Conservation (phyloP, 2,797 vertebrate genomes). For the Cryptoprocta ferox region DNA sequence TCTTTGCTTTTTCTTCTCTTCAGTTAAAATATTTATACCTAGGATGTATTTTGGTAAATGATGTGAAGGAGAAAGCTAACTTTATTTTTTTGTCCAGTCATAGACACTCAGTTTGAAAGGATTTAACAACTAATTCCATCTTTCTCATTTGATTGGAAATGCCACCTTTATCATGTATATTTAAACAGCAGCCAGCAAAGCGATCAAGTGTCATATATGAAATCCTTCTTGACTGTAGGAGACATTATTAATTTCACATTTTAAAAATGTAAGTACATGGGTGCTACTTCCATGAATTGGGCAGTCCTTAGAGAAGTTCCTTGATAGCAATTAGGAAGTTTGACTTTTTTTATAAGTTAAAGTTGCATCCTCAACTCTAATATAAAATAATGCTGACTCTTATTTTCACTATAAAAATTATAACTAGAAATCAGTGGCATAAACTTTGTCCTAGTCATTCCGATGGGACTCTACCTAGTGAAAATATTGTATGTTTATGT, state of each 20-base stretch:
- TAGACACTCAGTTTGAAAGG: neutral
- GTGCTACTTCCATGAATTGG: neutral
- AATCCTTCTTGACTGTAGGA: neutral
- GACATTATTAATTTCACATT: constrained; percentile 5
- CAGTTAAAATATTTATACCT: neutral
- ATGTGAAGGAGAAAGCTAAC: neutral
- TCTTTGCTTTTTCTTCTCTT: neutral
- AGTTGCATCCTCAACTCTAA: neutral
- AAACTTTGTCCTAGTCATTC: constrained; percentile 78
- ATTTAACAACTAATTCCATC: neutral
- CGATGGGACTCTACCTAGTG: constrained; percentile 64
- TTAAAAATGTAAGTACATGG: neutral
- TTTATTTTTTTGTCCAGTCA: neutral
- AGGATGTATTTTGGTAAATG: neutral
- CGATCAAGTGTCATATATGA: neutral
- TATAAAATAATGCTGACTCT: constrained; percentile 73
- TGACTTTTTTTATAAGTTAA: neutral
- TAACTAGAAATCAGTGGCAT: constrained; percentile 48
- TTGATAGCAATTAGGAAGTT: constrained; percentile 30
- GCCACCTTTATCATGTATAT: neutral
- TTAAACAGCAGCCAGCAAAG: neutral
- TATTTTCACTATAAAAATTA: constrained; percentile 68
- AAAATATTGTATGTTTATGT: constrained; percentile 61
- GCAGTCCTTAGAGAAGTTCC: neutral
- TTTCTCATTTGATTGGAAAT: constrained; percentile 19